Evolutionary conservation across 1,140 invertebrate genomes (phyloP), one percentile per base, ranked within the genome.

Genomic region (Trichogramma pretiosum): DNA sequence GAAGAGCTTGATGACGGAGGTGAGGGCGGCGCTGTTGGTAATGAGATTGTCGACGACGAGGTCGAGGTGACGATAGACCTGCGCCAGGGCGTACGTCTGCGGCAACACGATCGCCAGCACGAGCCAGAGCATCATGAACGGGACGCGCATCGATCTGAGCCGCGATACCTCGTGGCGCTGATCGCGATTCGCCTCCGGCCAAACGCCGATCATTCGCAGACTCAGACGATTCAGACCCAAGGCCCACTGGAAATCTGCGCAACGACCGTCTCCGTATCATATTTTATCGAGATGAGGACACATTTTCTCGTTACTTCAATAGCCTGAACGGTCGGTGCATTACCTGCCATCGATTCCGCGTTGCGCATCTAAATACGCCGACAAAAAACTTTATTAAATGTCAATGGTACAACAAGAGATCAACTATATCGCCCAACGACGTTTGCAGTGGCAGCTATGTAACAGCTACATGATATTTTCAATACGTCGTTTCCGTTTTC

Each of bases 161-260:
- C 24, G 11, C 5, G 24, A 11, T 28, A 7, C 24, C 24, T 28
- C 11, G 11, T 11, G 5, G 24, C 11, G 11, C 24, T 28, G 24
- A 11, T 28, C 24, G 11, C 11, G 5, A 7, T 5, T 28, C 5
- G 5, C 24, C 5, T 11, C 11, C 11, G 24, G 24, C 24, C 24
- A 28, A 5, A 28, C 24, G 24, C 24, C 48, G 13, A 54, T 19
- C 8, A 47, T 0, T 2, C 33, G 16, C 7, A 50, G 17, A 32
- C n/a, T 13, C 5, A 23, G 26, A 8, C 48, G 42, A 47, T 54
- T 54, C 5, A 54, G 5, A 9, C 24, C 23, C 19, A 54, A 18
- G 0, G 49, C 52, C 52, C 52, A 54, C 22, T 50, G 38, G 10
- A 47, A 54, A 7, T 54, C 48, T 54, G n/a, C n/a, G n/a, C n/a